Base-by-base conservation (phyloP, 2,797 vertebrate genomes). In the Acanthurus leucopareius region DNA sequence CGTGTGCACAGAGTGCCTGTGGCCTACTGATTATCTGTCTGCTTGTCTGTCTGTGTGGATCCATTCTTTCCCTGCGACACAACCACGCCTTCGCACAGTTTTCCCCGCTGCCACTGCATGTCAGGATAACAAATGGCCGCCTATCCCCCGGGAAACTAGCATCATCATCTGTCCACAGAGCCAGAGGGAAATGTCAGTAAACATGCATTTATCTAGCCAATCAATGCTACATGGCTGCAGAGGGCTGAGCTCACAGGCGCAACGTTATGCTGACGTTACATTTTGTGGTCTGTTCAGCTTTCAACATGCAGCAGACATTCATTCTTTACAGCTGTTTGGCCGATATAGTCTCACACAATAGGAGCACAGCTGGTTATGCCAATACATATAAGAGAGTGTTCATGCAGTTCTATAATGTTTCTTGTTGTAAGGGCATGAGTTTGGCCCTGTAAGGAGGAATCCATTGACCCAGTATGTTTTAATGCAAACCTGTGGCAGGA, bases 41-140 rank as follows among this genome's bases (percentile, higher is more conserved):
- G 73, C 69, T 61, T 52, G 71, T 82, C 82, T 67, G 84, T 87
- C 77, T 42, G 42, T 3, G 66, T 69, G 51, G 77, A 83, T 72
- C 76, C 65, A 63, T 80, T 83, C 78, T 64, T 67, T 59, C 81
- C 62, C 35, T 32, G 66, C 25, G 19, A 80, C 59, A 14, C 10
- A 17, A 42, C 86, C 85, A 83, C 83, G 9, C 83, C 88, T 70
- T 84, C 54, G 0, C 69, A 7, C 73, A 16, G 49, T 52, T 52
- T 22, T 28, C 42, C 42, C 53, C 0, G 11, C 77, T 75, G 80
- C 60, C 74, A 20, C 60, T 16, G 22, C 80, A 70, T 57, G 82
- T 80, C 80, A 77, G 47, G 15, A 42, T 83, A 83, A 90, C 82
- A 84, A 93, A 92, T 86, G 82, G n/a, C 70, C 42, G 15, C 49